These are phyloP conservation scores for Orycteropus afer DNA, from an alignment of 2,113 vertebrate genomes.

Conservation along the genomic window DNA sequence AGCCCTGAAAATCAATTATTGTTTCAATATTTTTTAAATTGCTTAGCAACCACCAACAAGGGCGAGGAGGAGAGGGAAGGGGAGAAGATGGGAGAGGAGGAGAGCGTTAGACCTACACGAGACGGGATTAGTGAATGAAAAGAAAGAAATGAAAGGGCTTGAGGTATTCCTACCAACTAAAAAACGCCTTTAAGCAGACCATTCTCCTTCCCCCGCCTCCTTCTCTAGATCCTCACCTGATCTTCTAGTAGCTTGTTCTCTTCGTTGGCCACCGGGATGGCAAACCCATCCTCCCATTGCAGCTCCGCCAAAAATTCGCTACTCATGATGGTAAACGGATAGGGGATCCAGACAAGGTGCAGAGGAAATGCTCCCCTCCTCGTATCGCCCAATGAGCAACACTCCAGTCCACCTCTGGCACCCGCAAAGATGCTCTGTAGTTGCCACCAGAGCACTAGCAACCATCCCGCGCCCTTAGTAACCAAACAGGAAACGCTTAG, in stretches of 20 bases:
- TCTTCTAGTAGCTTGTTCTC: conserved; percentile 90
- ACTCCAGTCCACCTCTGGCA: rapidly evolving
- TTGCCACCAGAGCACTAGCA: conserved; percentile 71
- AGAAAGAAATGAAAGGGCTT: not conserved
- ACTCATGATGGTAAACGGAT: conserved; percentile 65
- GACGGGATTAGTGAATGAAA: not conserved
- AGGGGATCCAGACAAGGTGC: rapidly evolving
- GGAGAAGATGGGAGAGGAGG: not conserved
- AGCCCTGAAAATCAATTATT: not conserved
- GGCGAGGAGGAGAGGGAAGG: not conserved
- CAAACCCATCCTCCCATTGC: conserved; percentile 89
- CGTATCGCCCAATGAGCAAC: rapidly evolving
- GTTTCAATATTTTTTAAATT: not conserved
- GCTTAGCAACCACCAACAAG: not conserved
- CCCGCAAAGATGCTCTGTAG: rapidly evolving
- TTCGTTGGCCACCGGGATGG: conserved; percentile 89
- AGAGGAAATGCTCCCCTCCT: not conserved
- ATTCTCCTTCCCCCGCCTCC: not conserved
- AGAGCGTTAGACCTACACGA: not conserved
- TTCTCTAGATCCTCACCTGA: conserved; percentile 85
- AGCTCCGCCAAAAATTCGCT: conserved; percentile 84
- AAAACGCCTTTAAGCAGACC: not conserved
- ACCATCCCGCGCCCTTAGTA: conserved; percentile 73
- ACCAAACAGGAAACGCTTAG: conserved; percentile 46
- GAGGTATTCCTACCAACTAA: not conserved